Conservation (phyloP, 2,888 invertebrate genomes). For the Rhamnusium bicolor region DNA sequence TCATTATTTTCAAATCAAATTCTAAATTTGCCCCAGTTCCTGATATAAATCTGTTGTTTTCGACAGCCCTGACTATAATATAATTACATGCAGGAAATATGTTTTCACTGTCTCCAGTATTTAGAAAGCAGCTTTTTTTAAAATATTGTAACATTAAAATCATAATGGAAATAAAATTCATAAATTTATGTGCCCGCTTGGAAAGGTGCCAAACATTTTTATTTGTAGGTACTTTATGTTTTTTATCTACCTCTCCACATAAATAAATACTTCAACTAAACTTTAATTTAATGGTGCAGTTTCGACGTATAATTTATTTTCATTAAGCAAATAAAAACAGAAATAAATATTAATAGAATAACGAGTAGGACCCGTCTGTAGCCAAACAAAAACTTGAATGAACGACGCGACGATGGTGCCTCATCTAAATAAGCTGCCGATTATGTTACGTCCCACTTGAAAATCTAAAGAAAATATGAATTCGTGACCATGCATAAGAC, state of each 20-base stretch:
- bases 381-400: conserved; percentile 5
- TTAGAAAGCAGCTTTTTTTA: not conserved
- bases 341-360: conserved; percentile 20
- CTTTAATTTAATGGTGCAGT: conserved; percentile 10
- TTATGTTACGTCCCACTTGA: conserved; percentile 49
- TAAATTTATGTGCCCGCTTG: not conserved
- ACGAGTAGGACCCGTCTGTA: not conserved
- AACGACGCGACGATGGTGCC: not conserved
- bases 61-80: too few relatives aligned
- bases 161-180: not conserved
- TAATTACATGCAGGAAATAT: not conserved
- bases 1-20: too few relatives aligned
- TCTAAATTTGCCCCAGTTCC: too few relatives aligned
- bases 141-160: not conserved
- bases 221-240: not conserved
- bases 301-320: conserved; percentile 15
- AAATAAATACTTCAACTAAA: conserved; percentile 20
- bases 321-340: conserved; percentile 18
- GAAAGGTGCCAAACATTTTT: not conserved
- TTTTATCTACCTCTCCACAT: not conserved
- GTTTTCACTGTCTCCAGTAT: not conserved
- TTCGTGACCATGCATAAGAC: conserved; percentile 50
- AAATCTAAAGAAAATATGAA: conserved; percentile 47
- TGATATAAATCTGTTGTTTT: too few relatives aligned
- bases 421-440: conserved; percentile 40